A percentile compares a stretch with the other conserved stretches of the same genome.
phyloP scores from a whole-genome alignment of 2,113 vertebrate genomes.

The Lycaon pictus region DNA sequence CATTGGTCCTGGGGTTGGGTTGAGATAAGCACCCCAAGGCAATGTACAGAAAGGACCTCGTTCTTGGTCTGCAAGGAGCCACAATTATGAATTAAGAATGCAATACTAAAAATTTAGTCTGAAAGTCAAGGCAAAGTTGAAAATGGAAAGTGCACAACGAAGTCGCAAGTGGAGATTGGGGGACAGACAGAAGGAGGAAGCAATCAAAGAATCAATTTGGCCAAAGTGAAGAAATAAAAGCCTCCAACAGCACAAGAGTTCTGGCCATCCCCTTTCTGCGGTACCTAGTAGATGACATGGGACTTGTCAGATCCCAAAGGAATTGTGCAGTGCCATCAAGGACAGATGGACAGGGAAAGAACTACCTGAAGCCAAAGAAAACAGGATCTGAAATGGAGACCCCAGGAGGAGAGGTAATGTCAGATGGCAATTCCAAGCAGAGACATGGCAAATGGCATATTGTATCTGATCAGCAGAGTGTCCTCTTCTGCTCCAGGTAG shows the following conservation, averaged over 20 bases:
- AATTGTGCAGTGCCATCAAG: neutral
- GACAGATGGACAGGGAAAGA: neutral
- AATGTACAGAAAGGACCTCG: neutral
- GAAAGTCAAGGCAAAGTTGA: neutral
- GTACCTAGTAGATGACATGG: neutral
- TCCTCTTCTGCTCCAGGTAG: neutral
- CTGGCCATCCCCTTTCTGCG: neutral
- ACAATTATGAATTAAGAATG: neutral
- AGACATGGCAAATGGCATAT: neutral
- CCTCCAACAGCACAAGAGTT: neutral
- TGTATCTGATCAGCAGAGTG: neutral
- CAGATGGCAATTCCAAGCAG: neutral
- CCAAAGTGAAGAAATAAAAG: neutral
- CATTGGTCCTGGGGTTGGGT: neutral
- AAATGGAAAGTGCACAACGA: neutral
- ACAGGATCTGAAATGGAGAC: neutral
- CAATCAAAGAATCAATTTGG: neutral
- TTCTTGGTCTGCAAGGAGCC: neutral
- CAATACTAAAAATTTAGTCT: slow-evolving; percentile 29
- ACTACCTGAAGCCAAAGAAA: neutral
- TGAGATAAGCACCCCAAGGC: neutral
- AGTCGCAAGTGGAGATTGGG: neutral
- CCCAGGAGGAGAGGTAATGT: neutral
- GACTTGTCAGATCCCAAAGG: neutral
- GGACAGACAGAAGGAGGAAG: neutral